phyloP scores from a whole-genome alignment of 2,888 invertebrate genomes.

The Alsophila aescularia region DNA sequence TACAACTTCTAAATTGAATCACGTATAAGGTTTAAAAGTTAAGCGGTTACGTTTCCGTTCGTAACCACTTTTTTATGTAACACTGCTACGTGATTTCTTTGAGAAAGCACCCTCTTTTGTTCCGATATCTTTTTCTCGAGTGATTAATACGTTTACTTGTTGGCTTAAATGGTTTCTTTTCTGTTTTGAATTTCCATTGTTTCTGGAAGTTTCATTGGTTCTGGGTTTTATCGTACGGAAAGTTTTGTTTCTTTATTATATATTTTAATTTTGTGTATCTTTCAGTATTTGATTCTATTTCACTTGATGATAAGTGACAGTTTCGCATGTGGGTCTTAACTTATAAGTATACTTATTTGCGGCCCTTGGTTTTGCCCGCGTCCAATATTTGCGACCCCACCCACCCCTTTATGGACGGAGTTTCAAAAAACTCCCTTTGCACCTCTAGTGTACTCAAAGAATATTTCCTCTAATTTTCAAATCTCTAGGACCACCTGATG shows the following conservation, averaged over 20 bases:
- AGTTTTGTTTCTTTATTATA: not conserved
- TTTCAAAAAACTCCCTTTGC: too few relatives aligned
- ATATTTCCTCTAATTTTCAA: too few relatives aligned
- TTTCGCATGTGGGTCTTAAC: too few relatives aligned
- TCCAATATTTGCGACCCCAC: too few relatives aligned
- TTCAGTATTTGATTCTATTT: not conserved
- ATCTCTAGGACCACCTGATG: too few relatives aligned
- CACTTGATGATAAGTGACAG: too few relatives aligned
- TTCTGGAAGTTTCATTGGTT: conserved; percentile 32
- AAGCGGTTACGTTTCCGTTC: conserved; percentile 78
- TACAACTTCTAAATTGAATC: conserved; percentile 82
- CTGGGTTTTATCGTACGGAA: not conserved
- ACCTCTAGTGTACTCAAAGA: too few relatives aligned
- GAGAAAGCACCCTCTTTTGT: conserved; percentile 63
- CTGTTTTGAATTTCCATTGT: conserved; percentile 46
- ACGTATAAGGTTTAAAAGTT: conserved; percentile 83
- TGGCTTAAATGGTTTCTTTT: conserved; percentile 58
- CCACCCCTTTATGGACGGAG: too few relatives aligned
- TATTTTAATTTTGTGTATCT: not conserved
- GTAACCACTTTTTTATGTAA: conserved; percentile 76
- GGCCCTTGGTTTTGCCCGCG: too few relatives aligned
- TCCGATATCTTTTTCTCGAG: conserved; percentile 63
- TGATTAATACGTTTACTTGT: conserved; percentile 68
- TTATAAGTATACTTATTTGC: too few relatives aligned
- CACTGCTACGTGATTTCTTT: conserved; percentile 73